These are phyloP conservation scores for Apus apus DNA, from an alignment of 2,113 vertebrate genomes.

Conservation along the genomic window DNA sequence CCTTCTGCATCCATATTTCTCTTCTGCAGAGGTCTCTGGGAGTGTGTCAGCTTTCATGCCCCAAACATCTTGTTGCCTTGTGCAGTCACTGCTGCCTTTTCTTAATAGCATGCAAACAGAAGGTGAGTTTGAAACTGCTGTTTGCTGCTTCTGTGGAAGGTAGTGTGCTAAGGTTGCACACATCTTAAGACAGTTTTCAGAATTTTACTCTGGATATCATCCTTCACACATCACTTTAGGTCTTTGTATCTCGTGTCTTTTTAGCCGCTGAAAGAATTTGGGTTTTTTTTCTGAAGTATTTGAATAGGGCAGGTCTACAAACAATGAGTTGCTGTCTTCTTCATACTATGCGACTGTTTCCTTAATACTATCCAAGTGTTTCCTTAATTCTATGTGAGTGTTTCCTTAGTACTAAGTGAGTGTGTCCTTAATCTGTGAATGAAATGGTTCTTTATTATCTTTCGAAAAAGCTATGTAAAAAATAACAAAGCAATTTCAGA, in stretches of 20 bases:
- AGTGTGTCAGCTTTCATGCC: background rate
- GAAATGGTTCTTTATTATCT: background rate
- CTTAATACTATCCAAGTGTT: background rate
- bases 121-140: background rate
- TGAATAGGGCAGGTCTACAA: background rate
- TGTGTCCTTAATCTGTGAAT: background rate
- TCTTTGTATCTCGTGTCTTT: background rate
- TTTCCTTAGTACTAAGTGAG: background rate
- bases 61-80: background rate
- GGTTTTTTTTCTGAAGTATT: background rate
- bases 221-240: background rate
- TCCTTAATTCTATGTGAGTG: too few relatives aligned
- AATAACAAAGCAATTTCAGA: background rate
- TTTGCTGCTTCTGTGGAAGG: background rate
- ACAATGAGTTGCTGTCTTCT: background rate
- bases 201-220: background rate
- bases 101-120: background rate
- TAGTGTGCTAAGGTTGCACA: too few relatives aligned
- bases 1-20: background rate
- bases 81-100: background rate
- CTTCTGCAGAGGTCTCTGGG: background rate
- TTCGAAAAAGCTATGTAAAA: background rate
- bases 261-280: background rate
- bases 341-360: background rate
- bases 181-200: background rate